Evolutionary conservation across 2,113 vertebrate species (phyloP).

Genomic region (Zapornia atra): DNA sequence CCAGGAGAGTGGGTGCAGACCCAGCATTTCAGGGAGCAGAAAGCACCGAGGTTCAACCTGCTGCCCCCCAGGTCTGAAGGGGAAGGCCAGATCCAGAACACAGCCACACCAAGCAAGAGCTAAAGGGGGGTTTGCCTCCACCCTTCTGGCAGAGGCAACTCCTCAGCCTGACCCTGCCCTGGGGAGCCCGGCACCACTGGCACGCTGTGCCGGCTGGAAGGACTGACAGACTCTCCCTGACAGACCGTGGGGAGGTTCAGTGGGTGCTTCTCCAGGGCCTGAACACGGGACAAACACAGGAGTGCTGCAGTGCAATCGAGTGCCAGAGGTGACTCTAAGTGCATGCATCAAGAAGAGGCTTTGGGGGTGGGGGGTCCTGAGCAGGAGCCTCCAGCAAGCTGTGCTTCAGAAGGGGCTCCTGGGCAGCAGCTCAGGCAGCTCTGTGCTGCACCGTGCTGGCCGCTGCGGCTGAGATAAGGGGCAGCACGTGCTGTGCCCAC

Average conservation of each 20-base stretch:
- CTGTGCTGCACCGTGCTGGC: no score
- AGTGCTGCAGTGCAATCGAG: rapidly evolving
- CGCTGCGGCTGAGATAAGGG: rapidly evolving
- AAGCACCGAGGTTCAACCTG: background rate
- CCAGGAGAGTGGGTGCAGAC: background rate
- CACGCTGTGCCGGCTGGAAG: background rate
- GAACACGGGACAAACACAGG: background rate
- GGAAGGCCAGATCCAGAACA: background rate
- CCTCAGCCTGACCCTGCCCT: rapidly evolving
- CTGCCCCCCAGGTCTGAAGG: rapidly evolving
- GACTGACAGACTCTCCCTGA: background rate
- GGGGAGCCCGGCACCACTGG: background rate
- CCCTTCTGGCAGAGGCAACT: background rate
- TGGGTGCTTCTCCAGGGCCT: background rate
- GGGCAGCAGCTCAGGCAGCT: background rate
- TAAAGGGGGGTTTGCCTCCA: background rate
- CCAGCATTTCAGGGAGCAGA: background rate
- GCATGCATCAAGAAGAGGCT: background rate
- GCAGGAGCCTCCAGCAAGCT: background rate
- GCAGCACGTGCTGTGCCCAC: background rate
- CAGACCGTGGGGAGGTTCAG: background rate
- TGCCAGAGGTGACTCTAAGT: background rate
- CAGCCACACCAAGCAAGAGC: background rate
- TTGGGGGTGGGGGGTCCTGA: background rate
- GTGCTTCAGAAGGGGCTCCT: background rate